Conservation (phyloP, 2,797 vertebrate species). For the Malurus leucopterus region DNA sequence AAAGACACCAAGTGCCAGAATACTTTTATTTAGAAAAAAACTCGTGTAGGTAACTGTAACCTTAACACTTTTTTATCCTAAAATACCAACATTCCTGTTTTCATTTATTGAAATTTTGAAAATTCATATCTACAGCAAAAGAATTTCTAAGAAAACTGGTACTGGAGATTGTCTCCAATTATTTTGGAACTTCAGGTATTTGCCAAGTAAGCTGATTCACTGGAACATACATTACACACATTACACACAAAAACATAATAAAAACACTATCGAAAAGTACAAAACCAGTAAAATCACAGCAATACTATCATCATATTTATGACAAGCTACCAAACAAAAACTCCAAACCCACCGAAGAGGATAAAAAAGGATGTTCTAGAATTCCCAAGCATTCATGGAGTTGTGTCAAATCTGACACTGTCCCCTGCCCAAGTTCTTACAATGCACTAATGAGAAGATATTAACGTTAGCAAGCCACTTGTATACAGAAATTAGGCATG, state of each 20-base stretch:
- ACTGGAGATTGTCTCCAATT: not conserved
- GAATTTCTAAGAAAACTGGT: not conserved
- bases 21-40: not conserved
- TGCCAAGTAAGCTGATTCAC: not conserved
- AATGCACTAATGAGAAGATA: not conserved
- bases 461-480: not conserved
- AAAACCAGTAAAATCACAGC: not conserved
- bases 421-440: not conserved
- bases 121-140: accelerated
- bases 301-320: not conserved
- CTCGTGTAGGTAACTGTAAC: not conserved
- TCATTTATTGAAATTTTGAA: not conserved
- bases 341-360: not conserved
- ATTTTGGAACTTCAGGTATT: not conserved
- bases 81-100: not conserved
- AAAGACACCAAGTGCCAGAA: not conserved
- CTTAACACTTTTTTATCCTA: not conserved
- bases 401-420: not conserved
- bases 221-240: not conserved
- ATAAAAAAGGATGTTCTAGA: not conserved
- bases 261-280: not conserved
- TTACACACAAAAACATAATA: accelerated
- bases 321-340: not conserved
- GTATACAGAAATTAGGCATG: not conserved
- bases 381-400: not conserved